phyloP scores from a whole-genome alignment of 2,113 vertebrate species.

The Amblyopsis rosae region DNA sequence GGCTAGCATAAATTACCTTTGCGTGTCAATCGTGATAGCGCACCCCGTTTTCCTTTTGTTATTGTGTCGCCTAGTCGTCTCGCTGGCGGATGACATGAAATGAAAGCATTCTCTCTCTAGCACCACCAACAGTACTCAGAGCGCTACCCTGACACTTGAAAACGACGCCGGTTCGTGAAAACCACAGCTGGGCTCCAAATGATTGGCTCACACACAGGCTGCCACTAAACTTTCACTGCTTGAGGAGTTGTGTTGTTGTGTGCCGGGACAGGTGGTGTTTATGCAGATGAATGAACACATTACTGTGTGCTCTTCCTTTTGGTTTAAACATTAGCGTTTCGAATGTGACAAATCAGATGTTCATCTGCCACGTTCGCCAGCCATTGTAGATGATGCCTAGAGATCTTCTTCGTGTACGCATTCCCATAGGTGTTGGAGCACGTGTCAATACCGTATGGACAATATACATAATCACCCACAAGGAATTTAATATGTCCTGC shows the following conservation, averaged over 20 bases:
- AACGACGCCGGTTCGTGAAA: constrained; percentile 67
- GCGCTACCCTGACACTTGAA: constrained; percentile 77
- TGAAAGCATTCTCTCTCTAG: constrained; percentile 75
- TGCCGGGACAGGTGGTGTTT: constrained; percentile 97
- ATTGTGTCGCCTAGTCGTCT: constrained; percentile 74
- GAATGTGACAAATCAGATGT: constrained; percentile 99
- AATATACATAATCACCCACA: constrained; percentile 22
- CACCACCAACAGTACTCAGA: constrained; percentile 68
- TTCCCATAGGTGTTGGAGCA: constrained; percentile 49
- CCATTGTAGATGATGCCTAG: constrained; percentile 53
- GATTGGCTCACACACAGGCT: constrained; percentile 76
- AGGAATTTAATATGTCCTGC: background rate
- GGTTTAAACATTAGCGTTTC: constrained; percentile 99
- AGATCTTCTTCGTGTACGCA: constrained; percentile 56
- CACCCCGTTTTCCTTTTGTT: constrained; percentile 75
- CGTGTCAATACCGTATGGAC: constrained; percentile 42
- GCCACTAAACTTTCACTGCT: constrained; percentile 85
- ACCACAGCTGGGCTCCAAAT: constrained; percentile 74
- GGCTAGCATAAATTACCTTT: constrained; percentile 79
- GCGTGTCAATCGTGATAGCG: constrained; percentile 75
- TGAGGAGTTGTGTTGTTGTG: constrained; percentile 85
- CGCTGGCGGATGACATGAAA: constrained; percentile 76
- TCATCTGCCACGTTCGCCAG: constrained; percentile 88
- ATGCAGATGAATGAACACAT: constrained; percentile 99
- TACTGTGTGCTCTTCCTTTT: constrained; percentile 98